Base-by-base conservation (phyloP, 2,888 invertebrate genomes). In the Sceliomorpha sp. region DNA sequence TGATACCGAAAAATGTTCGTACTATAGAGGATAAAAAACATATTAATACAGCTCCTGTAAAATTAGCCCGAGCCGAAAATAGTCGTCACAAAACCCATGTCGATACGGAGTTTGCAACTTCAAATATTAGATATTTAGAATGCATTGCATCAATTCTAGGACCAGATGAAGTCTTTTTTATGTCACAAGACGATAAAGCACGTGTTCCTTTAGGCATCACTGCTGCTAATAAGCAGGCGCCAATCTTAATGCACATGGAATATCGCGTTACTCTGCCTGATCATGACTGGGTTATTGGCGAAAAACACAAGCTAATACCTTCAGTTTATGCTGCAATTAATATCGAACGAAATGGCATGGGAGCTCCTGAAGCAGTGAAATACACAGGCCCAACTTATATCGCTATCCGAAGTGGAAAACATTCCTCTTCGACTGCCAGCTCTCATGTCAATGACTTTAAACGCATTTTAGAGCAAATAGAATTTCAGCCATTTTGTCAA, bases 361-460 rank as follows among this genome's bases (percentile, higher is more conserved):
- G 77, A 58, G 55, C 83, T 75, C 83, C 84, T 56, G 56, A 84
- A 74, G 82, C 84, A 40, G 85, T 88, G 17, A 50, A 76, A 20
- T 86, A 86, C 60, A 80, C 77, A 53, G 89, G 88, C 8, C 88
- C 89, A 45, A 89, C 88, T 51, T 87, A 84, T 75, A 76, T 89
- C 24, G 82, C 87, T 4, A 77, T 86, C 20, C 48, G 82, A n/a
- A 71, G 72, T 34, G 81, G 74, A 0, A 85, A 84, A 50, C 81
- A 83, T 37, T 70, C 58, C 20, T 72, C 70, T 8, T 76, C 75
- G 6, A 78, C 76, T 13, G 82, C 83, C 15, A 40, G 45, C 20
- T 55, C 77, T 7, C 83, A 84, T 69, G 73, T 42, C 1, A 17
- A 39, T 17, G 69, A 70, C 20, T 36, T 63, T 13, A 20, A 62